phyloP scores from a whole-genome alignment of 1,140 invertebrate species.

The Diorhabda sublineata region DNA sequence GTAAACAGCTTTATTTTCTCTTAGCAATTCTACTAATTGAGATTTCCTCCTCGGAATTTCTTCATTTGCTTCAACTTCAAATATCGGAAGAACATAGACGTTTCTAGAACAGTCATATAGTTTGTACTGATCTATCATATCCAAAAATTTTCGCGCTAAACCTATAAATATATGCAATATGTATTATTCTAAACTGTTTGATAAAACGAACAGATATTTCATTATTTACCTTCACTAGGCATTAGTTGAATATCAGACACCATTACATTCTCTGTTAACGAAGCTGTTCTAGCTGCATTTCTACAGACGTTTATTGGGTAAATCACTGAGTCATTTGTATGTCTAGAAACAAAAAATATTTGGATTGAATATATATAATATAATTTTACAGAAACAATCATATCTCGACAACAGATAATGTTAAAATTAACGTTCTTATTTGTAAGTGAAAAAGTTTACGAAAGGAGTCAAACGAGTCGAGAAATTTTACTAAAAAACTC shows the following conservation, averaged over 20 bases:
- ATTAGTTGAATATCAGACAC: slow-evolving; percentile 75
- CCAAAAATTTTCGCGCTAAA: slow-evolving; percentile 58
- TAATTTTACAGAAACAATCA: no score
- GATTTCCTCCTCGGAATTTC: slow-evolving; percentile 58
- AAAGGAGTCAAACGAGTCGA: no score
- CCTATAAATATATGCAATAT: neutral
- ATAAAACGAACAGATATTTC: neutral
- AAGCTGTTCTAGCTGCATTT: slow-evolving; percentile 61
- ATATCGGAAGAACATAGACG: slow-evolving; percentile 68
- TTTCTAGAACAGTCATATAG: slow-evolving; percentile 39
- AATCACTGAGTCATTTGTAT: slow-evolving; percentile 46
- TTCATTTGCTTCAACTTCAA: slow-evolving; percentile 65
- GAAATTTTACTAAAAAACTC: no score
- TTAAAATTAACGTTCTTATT: no score
- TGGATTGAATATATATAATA: no score
- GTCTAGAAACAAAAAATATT: slow-evolving; percentile 9
- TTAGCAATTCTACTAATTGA: slow-evolving; percentile 50
- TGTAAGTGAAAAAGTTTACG: no score
- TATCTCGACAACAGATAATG: no score
- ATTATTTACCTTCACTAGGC: slow-evolving; percentile 53
- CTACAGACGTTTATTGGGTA: slow-evolving; percentile 76
- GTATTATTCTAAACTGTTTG: neutral
- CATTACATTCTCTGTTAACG: slow-evolving; percentile 62
- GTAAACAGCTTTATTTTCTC: slow-evolving; percentile 55
- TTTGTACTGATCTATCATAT: slow-evolving; percentile 52